Base-by-base conservation (phyloP, 2,888 invertebrate genomes). In the Papilio protenor region DNA sequence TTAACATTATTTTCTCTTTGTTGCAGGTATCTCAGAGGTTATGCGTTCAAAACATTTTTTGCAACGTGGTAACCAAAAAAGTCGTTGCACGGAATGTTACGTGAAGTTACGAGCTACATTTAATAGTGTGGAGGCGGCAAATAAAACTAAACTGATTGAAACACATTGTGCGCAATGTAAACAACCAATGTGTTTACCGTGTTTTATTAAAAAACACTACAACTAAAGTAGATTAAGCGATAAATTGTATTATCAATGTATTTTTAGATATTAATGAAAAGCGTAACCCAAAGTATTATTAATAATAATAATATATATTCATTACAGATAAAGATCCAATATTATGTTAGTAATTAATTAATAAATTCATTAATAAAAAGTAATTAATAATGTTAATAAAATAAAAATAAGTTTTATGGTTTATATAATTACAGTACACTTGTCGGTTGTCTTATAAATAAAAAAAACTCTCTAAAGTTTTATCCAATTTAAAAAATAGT, bases 1-100 rank as follows among this genome's bases (percentile, higher is more conserved):
- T 52, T 52, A 52, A 18, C 0, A 40, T 8, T 16, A 16, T 52
- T 49, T 49, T 3, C 14, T 16, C 3, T 49, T 49, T 16, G 14
- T 49, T 52, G 18, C 52, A 52, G 52, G 18, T 52, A 6, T 49
- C 14, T 52, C 52, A 6, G 5, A 6, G 52, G 0, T 1, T 40
- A 1, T 8, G 40, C 40, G 40, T 40, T 40, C 40, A 40, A 40
- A 40, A 52, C 78, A 80, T 47, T 27, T 72, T 66, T 70, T 76
- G n/a, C 78, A 77, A 78, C 73, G 71, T 73, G 74, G 80, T 21
- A 57, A 55, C 76, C 66, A 78, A 78, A 64, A 75, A 75, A 79
- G 76, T 27, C 78, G 78, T 64, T 80, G 80, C 72, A 61, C 61
- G 40, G 76, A 78, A 33, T 79, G 79, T 69, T 77, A 75, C 71